Conservation (phyloP, 2,888 invertebrate genomes). For the Griposia aprilina region DNA sequence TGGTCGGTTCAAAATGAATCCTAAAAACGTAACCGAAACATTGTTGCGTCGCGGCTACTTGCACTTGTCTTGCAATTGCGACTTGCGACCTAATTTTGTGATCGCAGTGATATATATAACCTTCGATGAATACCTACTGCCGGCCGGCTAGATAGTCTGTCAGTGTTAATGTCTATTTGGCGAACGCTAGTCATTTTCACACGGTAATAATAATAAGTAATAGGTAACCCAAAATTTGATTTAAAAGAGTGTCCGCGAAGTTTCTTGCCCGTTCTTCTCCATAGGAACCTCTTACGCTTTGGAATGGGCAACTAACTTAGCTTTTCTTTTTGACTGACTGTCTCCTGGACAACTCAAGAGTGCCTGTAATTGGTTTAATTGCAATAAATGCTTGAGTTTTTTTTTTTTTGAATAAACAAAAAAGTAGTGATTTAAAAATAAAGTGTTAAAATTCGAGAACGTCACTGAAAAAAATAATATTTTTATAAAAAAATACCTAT, state of each 20-base stretch:
- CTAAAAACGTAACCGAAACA: constrained; percentile 17
- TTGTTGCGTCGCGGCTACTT: constrained; percentile 23
- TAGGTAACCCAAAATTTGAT: neutral
- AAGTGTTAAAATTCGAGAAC: neutral
- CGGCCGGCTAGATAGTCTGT: neutral
- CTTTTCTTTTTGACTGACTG: neutral
- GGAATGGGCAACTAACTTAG: neutral
- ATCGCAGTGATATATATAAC: constrained; percentile 53
- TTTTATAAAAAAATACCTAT: neutral
- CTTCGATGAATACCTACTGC: constrained; percentile 35
- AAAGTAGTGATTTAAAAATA: too few relatives aligned
- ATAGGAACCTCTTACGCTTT: neutral
- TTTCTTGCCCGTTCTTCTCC: neutral
- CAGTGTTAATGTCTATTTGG: constrained; percentile 3
- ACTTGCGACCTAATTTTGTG: constrained; percentile 46
- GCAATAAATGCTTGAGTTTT: too few relatives aligned
- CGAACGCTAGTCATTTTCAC: neutral
- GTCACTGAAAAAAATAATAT: neutral
- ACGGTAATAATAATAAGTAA: neutral
- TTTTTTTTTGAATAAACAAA: too few relatives aligned
- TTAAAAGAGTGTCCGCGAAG: neutral
- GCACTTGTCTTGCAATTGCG: constrained; percentile 20
- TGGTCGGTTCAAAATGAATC: neutral
- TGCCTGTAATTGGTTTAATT: neutral
- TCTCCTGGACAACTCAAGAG: neutral